Conservation (phyloP, 1,140 invertebrate species). For the Brachionus calyciflorus region DNA sequence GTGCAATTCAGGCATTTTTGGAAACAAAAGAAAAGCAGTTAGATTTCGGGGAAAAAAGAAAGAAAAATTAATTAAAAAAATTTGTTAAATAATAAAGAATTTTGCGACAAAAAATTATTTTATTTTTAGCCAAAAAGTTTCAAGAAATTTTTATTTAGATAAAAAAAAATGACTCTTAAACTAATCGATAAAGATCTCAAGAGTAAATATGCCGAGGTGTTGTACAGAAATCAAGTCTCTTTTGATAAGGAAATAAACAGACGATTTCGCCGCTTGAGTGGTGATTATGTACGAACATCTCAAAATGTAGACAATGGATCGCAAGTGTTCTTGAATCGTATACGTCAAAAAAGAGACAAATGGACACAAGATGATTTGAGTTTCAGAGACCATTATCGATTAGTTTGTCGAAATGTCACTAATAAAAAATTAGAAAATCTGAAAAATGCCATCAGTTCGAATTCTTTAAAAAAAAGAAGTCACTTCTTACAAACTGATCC, state of each 20-base stretch:
- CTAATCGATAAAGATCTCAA: constrained; percentile 37
- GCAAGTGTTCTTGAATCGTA: constrained; percentile 22
- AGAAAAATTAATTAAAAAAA: no score
- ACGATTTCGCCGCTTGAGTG: constrained; percentile 1
- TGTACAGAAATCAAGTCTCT: constrained; percentile 27
- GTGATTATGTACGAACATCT: not conserved
- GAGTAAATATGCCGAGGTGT: constrained; percentile 47
- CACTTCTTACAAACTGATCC: not conserved
- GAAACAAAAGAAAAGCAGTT: no score
- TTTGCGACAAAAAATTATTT: no score
- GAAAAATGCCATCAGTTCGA: not conserved
- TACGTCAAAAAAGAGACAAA: constrained; percentile 31
- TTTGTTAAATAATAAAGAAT: no score
- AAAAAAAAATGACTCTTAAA: constrained; percentile 26
- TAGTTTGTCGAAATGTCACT: constrained; percentile 14
- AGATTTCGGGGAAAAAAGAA: no score
- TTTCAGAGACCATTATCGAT: constrained; percentile 17
- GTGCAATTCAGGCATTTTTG: no score
- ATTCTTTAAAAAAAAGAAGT: not conserved
- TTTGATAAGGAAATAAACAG: constrained; percentile 36
- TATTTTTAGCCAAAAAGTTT: not conserved
- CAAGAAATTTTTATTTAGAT: not conserved
- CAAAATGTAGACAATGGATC: constrained; percentile 32
- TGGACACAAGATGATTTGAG: constrained; percentile 23
- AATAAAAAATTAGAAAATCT: constrained; percentile 45